Base-by-base conservation (phyloP, 1,140 invertebrate species). In the Camponotus vicinus region DNA sequence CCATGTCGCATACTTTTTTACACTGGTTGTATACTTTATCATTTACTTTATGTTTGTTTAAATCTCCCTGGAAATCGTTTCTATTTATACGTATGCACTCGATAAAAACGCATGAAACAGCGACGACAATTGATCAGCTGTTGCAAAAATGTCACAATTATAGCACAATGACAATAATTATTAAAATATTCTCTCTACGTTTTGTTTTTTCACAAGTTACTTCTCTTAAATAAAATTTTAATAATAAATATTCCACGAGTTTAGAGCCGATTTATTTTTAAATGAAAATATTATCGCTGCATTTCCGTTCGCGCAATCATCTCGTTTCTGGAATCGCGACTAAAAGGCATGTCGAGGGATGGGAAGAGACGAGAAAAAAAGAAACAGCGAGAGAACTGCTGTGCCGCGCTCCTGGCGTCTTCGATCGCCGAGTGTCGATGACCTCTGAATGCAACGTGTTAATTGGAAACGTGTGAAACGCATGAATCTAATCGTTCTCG, bases 401-500 rank as follows among this genome's bases (percentile, higher is more conserved):
- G 59, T 11, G 37, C 18, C 34, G 8, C 37, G 64, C 37, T 42
- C n/a, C 11, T 11, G 63, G 69, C 61, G 55, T 77, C 78, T n/a
- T 64, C 21, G 34, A 49, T 15, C 67, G 3, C n/a, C 70, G 21
- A 34, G n/a, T 73, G 64, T 82, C 71, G 52, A 63, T 61, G 63
- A 80, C 32, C 79, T n/a, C 32, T 66, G 76, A 61, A 57, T 57
- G 59, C 42, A 66, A 89, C 76, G 75, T 89, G 88, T 92, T 92
- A 92, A 92, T 92, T 92, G 88, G 80, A 89, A 92, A 87, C 69
- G 88, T 85, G 83, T 79, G 69, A 89, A 89, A 88, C 73, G 82
- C 83, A 89, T 76, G 87, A 92, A 92, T 91, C 91, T 92, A 92
- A 92, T 92, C 91, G 85, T n/a, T 57, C 79, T 59, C 86, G 85